These are phyloP conservation scores for Hermetia illucens DNA, from an alignment of 1,140 invertebrate species.

Conservation along the genomic window DNA sequence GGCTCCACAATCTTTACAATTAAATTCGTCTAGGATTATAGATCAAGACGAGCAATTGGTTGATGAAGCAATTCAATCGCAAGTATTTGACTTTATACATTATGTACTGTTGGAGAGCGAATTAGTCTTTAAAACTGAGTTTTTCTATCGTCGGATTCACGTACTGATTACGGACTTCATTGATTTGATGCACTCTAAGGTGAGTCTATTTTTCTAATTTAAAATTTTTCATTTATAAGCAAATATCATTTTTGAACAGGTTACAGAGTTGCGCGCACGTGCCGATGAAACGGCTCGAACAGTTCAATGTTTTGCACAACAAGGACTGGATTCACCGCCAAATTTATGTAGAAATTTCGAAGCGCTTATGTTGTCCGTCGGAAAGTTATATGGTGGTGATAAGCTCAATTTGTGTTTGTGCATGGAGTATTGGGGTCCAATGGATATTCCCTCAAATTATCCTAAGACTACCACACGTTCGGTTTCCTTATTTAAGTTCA, in stretches of 20 bases:
- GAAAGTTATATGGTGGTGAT: slow-evolving; percentile 64
- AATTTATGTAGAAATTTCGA: slow-evolving; percentile 70
- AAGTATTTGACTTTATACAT: slow-evolving; percentile 66
- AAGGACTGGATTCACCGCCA: slow-evolving; percentile 65
- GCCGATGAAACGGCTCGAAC: slow-evolving; percentile 82
- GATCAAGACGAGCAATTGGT: slow-evolving; percentile 65
- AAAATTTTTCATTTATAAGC: neutral
- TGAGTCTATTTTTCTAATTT: slow-evolving; percentile 30
- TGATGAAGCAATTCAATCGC: slow-evolving; percentile 60
- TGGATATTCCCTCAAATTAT: slow-evolving; percentile 29
- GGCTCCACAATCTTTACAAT: slow-evolving; percentile 18
- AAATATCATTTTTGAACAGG: neutral
- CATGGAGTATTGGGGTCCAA: slow-evolving; percentile 71
- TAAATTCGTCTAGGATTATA: slow-evolving; percentile 19
- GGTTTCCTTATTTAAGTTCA: slow-evolving; percentile 79
- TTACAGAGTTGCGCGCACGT: slow-evolving; percentile 53
- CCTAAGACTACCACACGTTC: slow-evolving; percentile 37
- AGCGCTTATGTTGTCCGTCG: slow-evolving; percentile 61
- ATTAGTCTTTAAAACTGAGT: slow-evolving; percentile 44
- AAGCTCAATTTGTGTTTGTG: slow-evolving; percentile 53
- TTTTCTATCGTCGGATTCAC: slow-evolving; percentile 74
- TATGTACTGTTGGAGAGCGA: slow-evolving; percentile 57
- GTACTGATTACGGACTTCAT: slow-evolving; percentile 84
- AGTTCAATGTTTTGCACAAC: slow-evolving; percentile 61
- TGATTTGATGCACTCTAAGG: slow-evolving; percentile 80